phyloP scores from a whole-genome alignment of 2,113 vertebrate species.

The Notothenia rossii region DNA sequence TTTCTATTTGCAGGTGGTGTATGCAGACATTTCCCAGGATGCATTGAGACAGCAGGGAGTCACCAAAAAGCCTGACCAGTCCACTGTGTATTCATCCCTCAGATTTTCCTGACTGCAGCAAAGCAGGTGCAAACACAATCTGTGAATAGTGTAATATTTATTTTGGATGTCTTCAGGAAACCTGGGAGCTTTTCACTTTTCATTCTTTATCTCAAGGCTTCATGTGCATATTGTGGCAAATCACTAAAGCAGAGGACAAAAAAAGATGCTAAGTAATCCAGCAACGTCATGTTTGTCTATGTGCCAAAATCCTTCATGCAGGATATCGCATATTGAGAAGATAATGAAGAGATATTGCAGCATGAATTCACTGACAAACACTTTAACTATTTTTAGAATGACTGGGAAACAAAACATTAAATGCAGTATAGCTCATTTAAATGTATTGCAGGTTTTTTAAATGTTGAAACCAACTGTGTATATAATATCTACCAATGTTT shows the following conservation, averaged over 20 bases:
- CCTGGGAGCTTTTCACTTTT: neutral
- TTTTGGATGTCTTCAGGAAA: too few relatives aligned
- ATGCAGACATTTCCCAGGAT: constrained; percentile 67
- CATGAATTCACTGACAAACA: too few relatives aligned
- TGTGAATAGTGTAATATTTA: too few relatives aligned
- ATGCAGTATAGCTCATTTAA: neutral
- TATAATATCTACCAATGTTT: neutral
- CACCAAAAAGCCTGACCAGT: constrained; percentile 4
- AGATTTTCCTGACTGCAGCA: constrained; percentile 39
- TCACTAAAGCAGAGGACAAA: neutral
- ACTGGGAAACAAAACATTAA: neutral
- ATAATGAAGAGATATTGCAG: constrained; percentile 3
- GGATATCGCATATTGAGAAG: neutral
- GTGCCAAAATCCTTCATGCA: neutral
- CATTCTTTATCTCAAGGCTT: neutral
- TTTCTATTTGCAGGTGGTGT: constrained; percentile 69
- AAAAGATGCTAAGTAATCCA: neutral
- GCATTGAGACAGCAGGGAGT: constrained; percentile 12
- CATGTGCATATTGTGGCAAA: neutral
- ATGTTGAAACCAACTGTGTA: neutral
- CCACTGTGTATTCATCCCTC: constrained; percentile 72
- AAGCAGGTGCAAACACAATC: neutral
- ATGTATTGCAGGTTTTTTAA: neutral
- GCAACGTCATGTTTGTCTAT: neutral
- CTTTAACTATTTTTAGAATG: neutral